Base-by-base conservation (phyloP, 2,888 invertebrate genomes). In the Oithona nana region DNA sequence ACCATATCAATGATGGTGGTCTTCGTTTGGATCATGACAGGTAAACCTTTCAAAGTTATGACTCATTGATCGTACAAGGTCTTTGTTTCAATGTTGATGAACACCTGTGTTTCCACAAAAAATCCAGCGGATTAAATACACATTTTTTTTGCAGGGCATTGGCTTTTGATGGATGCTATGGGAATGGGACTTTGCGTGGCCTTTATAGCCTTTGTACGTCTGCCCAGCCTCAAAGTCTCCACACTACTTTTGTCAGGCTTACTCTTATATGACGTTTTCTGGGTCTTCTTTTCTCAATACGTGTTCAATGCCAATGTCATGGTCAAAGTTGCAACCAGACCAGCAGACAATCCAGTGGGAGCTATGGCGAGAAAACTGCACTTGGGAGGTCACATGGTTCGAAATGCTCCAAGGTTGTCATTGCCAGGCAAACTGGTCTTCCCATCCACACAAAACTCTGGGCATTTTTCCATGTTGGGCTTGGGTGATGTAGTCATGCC, bases 281-380 rank as follows among this genome's bases (percentile, higher is more conserved):
- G 95, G 94, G 94, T 95, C 60, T 95, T 95, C 78, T 95, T 94
- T 78, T 94, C 94, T 1, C 93, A 93, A 0, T 94, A 94, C 74
- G 90, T 95, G 72, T 95, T 95, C 78, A 94, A 90, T 76, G 88
- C 95, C 70, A 95, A 95, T 72, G 95, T 95, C 67, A 95, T 95
- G 95, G 94, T 95, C 67, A 94, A 80, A 80, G 86, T 84, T 67
- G 84, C 84, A 63, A 84, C 83, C 63, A 76, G 88, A 70, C 87
- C 88, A 39, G 88, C 89, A 13, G 89, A 89, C 71, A 89, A 89
- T 76, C 89, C 89, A 0, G 88, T 94, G 71, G 92, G 92, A 69
- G 79, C 93, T 69, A 88, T 94, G 66, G 93, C 94, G 57, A 82
- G 92, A 66, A 87, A 90, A 73, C 78, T 95, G 69, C 90, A 93